Conservation (phyloP, 2,113 vertebrate species). For the Oxygymnocypris stewartii region DNA sequence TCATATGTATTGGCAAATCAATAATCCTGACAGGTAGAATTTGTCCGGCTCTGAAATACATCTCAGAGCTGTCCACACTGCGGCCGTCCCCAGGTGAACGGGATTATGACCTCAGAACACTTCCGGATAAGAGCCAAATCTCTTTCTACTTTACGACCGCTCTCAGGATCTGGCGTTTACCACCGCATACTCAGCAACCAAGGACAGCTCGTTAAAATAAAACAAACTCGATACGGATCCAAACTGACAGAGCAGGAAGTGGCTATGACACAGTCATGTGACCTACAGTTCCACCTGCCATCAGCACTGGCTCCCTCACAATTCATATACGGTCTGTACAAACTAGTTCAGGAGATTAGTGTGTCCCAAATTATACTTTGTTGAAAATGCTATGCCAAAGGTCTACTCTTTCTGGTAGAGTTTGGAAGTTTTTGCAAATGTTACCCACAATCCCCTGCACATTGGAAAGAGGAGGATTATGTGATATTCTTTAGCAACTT, state of each 20-base stretch:
- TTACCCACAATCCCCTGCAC: conserved; percentile 10
- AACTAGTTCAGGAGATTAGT: conserved; percentile 13
- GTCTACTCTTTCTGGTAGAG: conserved; percentile 1
- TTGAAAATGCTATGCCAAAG: conserved; percentile 7
- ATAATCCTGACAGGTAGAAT: conserved; percentile 40
- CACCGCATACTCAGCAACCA: background rate
- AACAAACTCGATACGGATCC: conserved; percentile 18
- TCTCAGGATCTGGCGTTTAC: conserved; percentile 20
- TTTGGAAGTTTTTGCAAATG: background rate
- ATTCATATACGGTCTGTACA: conserved; percentile 10
- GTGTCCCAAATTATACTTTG: conserved; percentile 16
- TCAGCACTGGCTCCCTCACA: conserved; percentile 9
- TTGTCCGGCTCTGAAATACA: conserved; percentile 37
- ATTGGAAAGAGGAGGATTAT: conserved; percentile 13
- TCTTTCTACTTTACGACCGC: conserved; percentile 14
- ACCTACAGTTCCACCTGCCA: conserved; percentile 12
- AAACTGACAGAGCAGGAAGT: conserved; percentile 1
- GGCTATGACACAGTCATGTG: background rate
- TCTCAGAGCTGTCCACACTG: conserved; percentile 12
- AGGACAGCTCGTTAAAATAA: conserved; percentile 28
- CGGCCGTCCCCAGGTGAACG: background rate
- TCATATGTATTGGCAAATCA: conserved; percentile 31
- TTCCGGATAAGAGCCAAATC: conserved; percentile 17
- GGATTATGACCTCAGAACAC: conserved; percentile 38
- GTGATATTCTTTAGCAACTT: conserved; percentile 12